Evolutionary conservation across 2,888 invertebrate species (phyloP), one percentile per base, ranked within the genome.

Genomic region (Melanostoma scalare): DNA sequence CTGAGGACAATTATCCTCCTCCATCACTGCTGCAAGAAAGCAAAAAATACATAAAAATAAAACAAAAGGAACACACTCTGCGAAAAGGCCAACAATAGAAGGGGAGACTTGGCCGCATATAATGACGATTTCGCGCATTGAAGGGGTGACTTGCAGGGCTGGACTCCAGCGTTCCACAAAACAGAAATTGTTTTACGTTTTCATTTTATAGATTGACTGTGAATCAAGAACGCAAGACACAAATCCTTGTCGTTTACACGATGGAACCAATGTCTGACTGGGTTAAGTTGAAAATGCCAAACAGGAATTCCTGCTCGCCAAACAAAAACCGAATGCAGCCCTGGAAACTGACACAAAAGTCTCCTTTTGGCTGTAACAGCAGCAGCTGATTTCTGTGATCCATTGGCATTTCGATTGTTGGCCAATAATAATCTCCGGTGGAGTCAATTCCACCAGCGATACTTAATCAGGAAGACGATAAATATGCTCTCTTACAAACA

Each of bases 1-100:
- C 89, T 81, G 88, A 87, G 88, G 89, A 88, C 87, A 87, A 87
- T 86, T 85, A 78, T 79, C 81, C 84, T 71, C 73, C 75, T 71
- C 68, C 81, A 52, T 58, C 68, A 50, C 55, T 42, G 40, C 38
- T 8, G 4, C 20, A n/a, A 46, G 20, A 35, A 5, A 36, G 38
- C 30, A 30, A 38, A 73, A 36, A 48, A 40, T 20, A 20, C 20
- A 20, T 20, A 10, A 60, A 44, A 35, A 35, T 40, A 33, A 30
- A 67, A 55, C 40, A 46, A 65, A 46, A 42, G 35, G 6, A 20
- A 52, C 40, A 46, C 30, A 53, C 46, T 53, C 65, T 65, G 56
- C 50, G 50, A 52, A 75, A 46, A 53, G 30, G 31, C 55, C 50
- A 67, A 75, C 50, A 80, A 75, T 65, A 36, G 63, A 69, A 71